Evolutionary conservation across 2,888 invertebrate species (phyloP).

Genomic region (Rhagonycha fulva): DNA sequence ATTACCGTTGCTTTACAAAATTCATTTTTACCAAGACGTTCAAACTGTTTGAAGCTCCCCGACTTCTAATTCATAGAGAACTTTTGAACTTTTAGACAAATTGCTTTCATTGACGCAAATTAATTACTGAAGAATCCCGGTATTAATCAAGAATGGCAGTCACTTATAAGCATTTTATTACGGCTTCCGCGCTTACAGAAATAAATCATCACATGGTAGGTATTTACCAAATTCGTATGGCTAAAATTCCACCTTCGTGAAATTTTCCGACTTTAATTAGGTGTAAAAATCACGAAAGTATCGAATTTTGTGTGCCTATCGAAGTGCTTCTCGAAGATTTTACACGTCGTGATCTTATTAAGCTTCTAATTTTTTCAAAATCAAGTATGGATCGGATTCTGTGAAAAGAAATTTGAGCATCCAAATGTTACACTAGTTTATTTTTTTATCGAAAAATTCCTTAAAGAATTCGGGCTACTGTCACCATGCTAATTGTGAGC

Average conservation of each 20-base stretch:
- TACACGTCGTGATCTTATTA: neutral
- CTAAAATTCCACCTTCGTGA: neutral
- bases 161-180: neutral
- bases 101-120: neutral
- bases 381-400: neutral
- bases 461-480: neutral
- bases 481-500: neutral
- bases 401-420: neutral
- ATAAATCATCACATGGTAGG: neutral
- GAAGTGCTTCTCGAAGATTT: neutral
- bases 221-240: too few relatives aligned
- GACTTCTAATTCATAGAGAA: neutral
- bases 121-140: neutral
- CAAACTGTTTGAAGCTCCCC: neutral
- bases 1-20: neutral
- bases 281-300: neutral
- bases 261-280: neutral
- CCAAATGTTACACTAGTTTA: neutral
- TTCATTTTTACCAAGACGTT: neutral
- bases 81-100: neutral
- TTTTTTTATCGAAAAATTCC: neutral
- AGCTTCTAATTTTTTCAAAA: neutral
- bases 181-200: neutral
- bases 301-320: neutral
- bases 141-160: neutral